Conservation (phyloP, 1,140 invertebrate species). For the Calycopis cecrops region DNA sequence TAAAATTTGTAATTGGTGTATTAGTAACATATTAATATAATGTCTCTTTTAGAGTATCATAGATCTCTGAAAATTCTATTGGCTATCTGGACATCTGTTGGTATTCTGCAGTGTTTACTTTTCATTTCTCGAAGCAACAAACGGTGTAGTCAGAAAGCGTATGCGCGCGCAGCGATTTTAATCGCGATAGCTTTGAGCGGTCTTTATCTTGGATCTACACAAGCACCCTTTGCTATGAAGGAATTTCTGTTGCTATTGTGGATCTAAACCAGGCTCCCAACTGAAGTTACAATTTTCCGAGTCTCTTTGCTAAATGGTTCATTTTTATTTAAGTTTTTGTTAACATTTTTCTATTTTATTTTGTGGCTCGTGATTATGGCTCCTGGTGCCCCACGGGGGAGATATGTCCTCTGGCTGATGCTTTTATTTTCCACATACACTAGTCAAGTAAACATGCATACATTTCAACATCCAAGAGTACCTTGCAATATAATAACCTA, state of each 20-base stretch:
- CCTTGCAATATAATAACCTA: no score
- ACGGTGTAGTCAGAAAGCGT: slow-evolving; percentile 39
- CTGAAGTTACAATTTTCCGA: not conserved
- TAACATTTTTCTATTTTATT: slow-evolving; percentile 18
- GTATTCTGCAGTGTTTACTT: slow-evolving; percentile 63
- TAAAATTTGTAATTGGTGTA: not conserved
- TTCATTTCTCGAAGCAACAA: slow-evolving; percentile 67
- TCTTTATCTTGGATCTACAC: slow-evolving; percentile 47
- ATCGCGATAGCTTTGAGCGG: slow-evolving; percentile 57
- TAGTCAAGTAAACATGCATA: no score
- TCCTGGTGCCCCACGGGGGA: no score
- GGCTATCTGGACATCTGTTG: slow-evolving; percentile 70
- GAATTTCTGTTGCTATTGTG: slow-evolving; percentile 22
- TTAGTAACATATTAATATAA: not conserved
- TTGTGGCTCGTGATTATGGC: no score
- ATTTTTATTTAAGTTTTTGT: slow-evolving; percentile 5
- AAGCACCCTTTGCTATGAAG: slow-evolving; percentile 31
- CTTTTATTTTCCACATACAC: no score
- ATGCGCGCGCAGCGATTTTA: slow-evolving; percentile 61
- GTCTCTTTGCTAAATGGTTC: slow-evolving; percentile 2
- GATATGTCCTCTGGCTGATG: no score
- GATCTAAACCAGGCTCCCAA: slow-evolving; percentile 2
- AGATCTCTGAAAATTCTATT: slow-evolving; percentile 44
- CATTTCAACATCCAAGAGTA: no score
- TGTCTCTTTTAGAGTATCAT: slow-evolving; percentile 25